Evolutionary conservation across 2,888 invertebrate genomes (phyloP).

Genomic region (Embidobia sp.): DNA sequence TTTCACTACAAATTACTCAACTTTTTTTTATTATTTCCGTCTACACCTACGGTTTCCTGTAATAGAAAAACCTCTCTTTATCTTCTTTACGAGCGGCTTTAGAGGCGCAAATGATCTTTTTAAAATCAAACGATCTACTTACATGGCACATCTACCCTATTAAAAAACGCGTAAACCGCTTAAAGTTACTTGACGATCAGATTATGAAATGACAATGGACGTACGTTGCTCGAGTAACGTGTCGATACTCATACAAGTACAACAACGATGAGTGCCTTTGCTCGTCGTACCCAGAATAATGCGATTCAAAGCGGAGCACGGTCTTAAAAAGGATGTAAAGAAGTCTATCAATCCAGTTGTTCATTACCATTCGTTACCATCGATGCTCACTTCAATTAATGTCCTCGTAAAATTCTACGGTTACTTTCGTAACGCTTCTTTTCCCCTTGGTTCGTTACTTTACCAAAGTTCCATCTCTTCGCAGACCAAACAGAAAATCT

Average conservation of each 20-base stretch:
- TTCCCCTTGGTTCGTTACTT: background rate
- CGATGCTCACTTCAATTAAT: conserved; percentile 35
- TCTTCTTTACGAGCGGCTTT: background rate
- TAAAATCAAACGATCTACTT: background rate
- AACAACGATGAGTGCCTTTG: conserved; percentile 16
- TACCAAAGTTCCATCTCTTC: background rate
- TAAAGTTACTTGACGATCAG: conserved; percentile 19
- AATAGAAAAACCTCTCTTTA: background rate
- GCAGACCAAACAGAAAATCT: background rate
- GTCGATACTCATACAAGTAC: conserved; percentile 27
- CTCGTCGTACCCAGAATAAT: conserved; percentile 16
- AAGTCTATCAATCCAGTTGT: conserved; percentile 26
- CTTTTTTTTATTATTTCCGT: too few species aligned
- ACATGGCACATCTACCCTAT: background rate
- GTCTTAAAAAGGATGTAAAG: conserved; percentile 29
- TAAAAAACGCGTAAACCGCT: background rate
- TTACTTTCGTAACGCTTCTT: conserved; percentile 5
- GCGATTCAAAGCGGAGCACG: conserved; percentile 14
- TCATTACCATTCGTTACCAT: conserved; percentile 29
- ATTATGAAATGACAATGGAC: conserved; percentile 26
- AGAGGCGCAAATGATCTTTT: background rate
- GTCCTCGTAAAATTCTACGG: conserved; percentile 21
- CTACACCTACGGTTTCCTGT: background rate
- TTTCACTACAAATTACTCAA: too few species aligned
- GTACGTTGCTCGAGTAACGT: conserved; percentile 8